phyloP scores from a whole-genome alignment of 2,797 vertebrate species.

The Streptopelia turtur region DNA sequence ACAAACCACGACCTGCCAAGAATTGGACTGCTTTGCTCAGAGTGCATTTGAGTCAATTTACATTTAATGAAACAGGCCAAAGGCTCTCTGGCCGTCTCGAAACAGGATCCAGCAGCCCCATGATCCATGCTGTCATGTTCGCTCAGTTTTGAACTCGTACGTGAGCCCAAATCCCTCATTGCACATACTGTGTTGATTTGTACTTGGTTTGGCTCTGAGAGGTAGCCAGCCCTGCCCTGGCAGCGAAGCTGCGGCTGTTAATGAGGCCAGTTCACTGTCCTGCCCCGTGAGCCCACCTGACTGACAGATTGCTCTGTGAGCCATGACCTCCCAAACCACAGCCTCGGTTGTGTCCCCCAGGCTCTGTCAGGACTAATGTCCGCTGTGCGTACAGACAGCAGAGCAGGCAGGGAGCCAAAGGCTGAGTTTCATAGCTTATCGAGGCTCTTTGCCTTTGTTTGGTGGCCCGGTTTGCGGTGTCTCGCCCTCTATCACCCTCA shows the following conservation, averaged over 20 bases:
- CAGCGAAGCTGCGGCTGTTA: not conserved
- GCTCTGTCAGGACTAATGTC: not conserved
- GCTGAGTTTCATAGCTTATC: not conserved
- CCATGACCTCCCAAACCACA: rapidly evolving
- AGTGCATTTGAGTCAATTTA: not conserved
- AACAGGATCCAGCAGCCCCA: not conserved
- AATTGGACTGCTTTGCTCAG: not conserved
- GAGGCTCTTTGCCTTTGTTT: not conserved
- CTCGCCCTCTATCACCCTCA: not conserved
- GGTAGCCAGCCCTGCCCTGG: not conserved
- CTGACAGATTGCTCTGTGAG: not conserved
- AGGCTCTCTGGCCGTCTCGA: not conserved
- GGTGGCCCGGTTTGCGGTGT: rapidly evolving
- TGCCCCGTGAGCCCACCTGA: not conserved
- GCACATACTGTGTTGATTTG: not conserved
- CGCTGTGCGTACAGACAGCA: rapidly evolving
- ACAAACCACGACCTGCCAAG: constrained; percentile 16
- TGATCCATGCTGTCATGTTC: not conserved
- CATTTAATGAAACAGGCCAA: not conserved
- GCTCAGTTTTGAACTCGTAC: not conserved
- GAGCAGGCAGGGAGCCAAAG: rapidly evolving
- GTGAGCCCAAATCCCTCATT: not conserved
- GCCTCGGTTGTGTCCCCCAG: rapidly evolving
- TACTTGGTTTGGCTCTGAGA: not conserved
- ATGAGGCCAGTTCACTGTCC: not conserved